Percentiles rank a stretch among this genome's conserved stretches.
phyloP scores from a whole-genome alignment of 1,140 invertebrate species.

The Mercenaria mercenaria region DNA sequence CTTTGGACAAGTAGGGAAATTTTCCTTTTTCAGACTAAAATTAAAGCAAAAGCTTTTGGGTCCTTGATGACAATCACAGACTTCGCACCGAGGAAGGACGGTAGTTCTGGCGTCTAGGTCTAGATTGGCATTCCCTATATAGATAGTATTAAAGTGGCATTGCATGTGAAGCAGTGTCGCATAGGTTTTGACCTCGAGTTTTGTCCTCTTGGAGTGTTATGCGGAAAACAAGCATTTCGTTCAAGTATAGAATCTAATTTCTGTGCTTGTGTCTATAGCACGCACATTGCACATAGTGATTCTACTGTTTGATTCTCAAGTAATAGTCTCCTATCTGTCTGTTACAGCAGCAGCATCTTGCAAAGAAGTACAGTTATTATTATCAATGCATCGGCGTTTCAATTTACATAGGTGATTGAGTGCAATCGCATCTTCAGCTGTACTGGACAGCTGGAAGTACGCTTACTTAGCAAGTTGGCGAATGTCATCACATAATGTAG shows the following conservation, averaged over 20 bases:
- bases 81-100: neutral
- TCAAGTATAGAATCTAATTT: neutral
- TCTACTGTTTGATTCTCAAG: neutral
- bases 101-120: neutral
- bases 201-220: neutral
- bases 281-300: neutral
- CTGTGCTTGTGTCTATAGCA: neutral
- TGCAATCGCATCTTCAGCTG: neutral
- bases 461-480: slow-evolving; percentile 33
- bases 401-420: neutral
- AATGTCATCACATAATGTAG: neutral
- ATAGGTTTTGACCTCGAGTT: neutral
- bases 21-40: too few relatives aligned
- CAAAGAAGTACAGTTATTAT: neutral
- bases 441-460: neutral
- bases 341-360: too few relatives aligned
- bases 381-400: slow-evolving; percentile 29
- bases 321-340: slow-evolving; percentile 39
- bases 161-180: neutral
- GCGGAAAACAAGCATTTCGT: neutral
- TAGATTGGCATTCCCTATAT: too few relatives aligned
- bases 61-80: too few relatives aligned
- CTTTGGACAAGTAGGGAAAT: too few relatives aligned
- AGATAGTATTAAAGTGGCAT: neutral
- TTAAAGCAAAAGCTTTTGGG: neutral